A percentile compares a stretch with the other conserved stretches of the same genome.
Conservation (phyloP, 2,113 vertebrate species). For the Phylloscopus trochilus region DNA sequence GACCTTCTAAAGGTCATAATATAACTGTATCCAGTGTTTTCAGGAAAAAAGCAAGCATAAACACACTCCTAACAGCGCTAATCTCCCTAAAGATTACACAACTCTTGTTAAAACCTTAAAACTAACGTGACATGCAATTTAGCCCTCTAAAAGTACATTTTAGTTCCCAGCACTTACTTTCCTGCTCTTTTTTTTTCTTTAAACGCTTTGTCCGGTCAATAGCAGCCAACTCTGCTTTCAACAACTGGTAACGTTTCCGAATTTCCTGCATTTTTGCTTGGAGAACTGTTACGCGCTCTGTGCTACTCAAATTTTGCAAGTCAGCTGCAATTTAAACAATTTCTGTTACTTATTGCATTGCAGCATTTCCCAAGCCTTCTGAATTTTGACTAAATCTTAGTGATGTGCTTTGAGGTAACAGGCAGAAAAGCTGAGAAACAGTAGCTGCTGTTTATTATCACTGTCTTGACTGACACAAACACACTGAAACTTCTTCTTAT, state of each 20-base stretch:
- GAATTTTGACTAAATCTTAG: not conserved
- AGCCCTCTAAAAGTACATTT: not conserved
- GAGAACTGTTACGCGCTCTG: constrained; percentile 89
- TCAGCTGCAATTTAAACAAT: constrained; percentile 78
- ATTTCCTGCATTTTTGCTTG: constrained; percentile 97
- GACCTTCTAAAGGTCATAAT: not conserved
- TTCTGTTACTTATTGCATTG: not conserved
- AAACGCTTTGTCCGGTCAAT: constrained; percentile 91
- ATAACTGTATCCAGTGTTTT: not conserved
- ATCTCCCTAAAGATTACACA: not conserved
- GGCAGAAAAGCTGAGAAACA: not conserved
- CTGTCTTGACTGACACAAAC: not conserved
- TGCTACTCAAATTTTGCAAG: constrained; percentile 89
- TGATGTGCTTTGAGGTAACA: not conserved
- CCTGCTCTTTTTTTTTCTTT: constrained; percentile 90
- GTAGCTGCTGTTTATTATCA: not conserved
- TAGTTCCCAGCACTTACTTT: constrained; percentile 83
- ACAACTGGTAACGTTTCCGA: constrained; percentile 90
- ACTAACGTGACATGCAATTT: not conserved
- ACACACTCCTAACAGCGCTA: not conserved
- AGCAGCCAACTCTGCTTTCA: constrained; percentile 96
- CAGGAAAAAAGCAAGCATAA: not conserved
- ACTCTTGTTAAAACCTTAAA: not conserved
- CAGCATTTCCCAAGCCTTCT: not conserved
- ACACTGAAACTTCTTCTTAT: not conserved